Evolutionary conservation across 2,797 vertebrate species (phyloP).

Genomic region (Prionace glauca): DNA sequence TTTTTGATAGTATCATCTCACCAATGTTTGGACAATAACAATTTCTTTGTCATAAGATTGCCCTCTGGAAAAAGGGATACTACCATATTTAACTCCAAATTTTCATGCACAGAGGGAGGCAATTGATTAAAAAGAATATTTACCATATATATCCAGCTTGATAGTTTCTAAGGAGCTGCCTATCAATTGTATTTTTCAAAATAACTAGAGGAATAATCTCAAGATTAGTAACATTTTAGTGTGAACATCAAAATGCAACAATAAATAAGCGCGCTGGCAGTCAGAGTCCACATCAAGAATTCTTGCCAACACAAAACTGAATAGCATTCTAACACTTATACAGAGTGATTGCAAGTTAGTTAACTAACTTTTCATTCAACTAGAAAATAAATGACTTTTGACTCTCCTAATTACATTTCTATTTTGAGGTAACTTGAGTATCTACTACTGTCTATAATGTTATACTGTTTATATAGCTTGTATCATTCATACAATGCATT

Average conservation of each 20-base stretch:
- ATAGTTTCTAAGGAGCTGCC: neutral
- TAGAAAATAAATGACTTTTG: neutral
- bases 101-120: neutral
- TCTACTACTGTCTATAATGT: neutral
- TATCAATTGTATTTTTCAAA: neutral
- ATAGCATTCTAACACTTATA: neutral
- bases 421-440: neutral
- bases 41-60: neutral
- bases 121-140: neutral
- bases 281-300: neutral
- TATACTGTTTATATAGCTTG: neutral
- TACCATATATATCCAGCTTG: neutral
- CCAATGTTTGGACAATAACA: neutral
- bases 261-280: neutral
- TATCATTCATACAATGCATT: neutral
- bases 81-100: neutral
- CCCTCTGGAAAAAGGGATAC: neutral
- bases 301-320: neutral
- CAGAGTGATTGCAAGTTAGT: neutral
- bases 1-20: neutral
- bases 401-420: neutral
- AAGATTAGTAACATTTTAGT: neutral
- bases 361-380: neutral
- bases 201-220: neutral
- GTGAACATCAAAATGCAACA: neutral